These are phyloP conservation scores for Danionella cerebrum DNA, from an alignment of 2,113 vertebrate species.

Conservation along the genomic window DNA sequence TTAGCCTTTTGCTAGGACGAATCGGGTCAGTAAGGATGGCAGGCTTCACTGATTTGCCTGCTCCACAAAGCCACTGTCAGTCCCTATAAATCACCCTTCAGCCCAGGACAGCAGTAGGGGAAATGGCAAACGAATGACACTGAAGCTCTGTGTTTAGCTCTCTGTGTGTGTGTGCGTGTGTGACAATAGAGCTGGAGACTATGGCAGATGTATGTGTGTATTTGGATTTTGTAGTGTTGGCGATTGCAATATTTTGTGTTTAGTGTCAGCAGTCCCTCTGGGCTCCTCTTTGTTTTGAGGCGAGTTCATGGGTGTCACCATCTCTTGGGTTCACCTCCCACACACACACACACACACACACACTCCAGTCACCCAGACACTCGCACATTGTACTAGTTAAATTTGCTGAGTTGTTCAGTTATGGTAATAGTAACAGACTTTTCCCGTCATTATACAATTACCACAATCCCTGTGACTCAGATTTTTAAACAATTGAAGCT, in stretches of 20 bases:
- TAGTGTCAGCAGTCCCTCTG: background rate
- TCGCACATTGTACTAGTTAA: background rate
- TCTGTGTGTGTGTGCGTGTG: slow-evolving; percentile 7
- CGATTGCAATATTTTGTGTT: background rate
- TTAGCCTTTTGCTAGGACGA: slow-evolving; percentile 24
- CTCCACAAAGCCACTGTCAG: slow-evolving; percentile 56
- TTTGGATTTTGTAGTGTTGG: background rate
- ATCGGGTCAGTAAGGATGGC: slow-evolving; percentile 43
- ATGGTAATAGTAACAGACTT: no score
- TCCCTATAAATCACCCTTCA: slow-evolving; percentile 51
- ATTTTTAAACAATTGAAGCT: no score
- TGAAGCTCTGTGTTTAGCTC: no score
- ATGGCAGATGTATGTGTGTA: background rate
- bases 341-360: no score
- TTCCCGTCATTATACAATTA: no score
- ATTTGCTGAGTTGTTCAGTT: no score
- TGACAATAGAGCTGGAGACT: background rate
- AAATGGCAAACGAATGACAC: slow-evolving; percentile 50
- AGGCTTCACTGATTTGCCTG: slow-evolving; percentile 42
- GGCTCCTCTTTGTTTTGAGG: background rate
- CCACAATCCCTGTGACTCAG: no score
- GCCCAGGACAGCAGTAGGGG: slow-evolving; percentile 10
- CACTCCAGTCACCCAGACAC: no score
- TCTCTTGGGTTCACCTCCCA: background rate
- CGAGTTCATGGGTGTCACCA: background rate